phyloP scores from a whole-genome alignment of 2,113 vertebrate genomes.

The Anas platyrhynchos region DNA sequence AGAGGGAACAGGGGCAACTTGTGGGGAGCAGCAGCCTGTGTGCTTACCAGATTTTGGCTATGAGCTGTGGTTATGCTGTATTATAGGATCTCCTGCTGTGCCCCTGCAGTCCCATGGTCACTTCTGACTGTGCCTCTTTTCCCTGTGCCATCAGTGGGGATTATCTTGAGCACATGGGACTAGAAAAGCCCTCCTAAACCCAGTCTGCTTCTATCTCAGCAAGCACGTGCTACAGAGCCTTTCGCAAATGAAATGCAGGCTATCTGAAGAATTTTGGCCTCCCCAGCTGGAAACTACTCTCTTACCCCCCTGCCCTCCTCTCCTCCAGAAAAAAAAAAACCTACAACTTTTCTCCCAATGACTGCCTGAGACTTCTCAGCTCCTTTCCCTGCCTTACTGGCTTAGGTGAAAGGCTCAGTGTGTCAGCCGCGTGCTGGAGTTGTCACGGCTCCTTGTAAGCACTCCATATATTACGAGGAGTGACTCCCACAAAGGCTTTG shows the following conservation, averaged over 20 bases:
- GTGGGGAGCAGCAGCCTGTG: background rate
- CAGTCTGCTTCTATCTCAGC: background rate
- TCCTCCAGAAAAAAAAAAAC: background rate
- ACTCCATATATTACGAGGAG: background rate
- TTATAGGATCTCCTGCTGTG: background rate
- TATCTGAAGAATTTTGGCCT: background rate
- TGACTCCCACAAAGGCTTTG: constrained; percentile 24
- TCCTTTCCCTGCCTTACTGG: background rate
- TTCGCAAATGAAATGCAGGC: background rate
- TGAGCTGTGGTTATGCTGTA: background rate
- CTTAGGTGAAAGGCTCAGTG: background rate
- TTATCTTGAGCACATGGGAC: background rate
- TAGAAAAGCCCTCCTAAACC: background rate
- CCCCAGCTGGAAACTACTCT: background rate
- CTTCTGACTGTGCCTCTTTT: background rate
- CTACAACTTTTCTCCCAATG: background rate
- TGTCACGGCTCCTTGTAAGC: constrained; percentile 10
- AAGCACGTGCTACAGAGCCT: background rate
- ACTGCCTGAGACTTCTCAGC: background rate
- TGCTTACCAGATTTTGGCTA: background rate
- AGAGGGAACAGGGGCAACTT: background rate
- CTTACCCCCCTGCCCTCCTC: background rate
- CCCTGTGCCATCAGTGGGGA: background rate
- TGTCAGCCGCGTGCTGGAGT: background rate
- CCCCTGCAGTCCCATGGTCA: background rate